These are phyloP conservation scores for Heteromormyrus szaboi DNA, from an alignment of 2,797 vertebrate genomes.

Conservation along the genomic window DNA sequence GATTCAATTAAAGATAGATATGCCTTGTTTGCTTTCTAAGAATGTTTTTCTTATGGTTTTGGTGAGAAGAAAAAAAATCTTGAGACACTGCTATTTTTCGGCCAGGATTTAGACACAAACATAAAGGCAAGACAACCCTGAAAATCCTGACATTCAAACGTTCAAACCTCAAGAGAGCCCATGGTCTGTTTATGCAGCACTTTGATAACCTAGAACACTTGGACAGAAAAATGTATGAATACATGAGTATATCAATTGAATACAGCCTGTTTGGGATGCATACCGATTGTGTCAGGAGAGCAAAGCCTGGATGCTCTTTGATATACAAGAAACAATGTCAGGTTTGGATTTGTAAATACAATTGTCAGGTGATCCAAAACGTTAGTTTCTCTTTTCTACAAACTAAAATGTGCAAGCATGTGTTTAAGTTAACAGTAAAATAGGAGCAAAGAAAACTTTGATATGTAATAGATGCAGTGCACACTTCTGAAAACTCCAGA, in stretches of 20 bases:
- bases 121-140: not conserved
- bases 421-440: not conserved
- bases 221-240: not conserved
- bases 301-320: not conserved
- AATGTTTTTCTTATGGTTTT: not conserved
- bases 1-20: not conserved
- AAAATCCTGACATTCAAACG: not conserved
- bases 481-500: not conserved
- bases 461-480: not conserved
- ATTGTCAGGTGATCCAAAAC: not conserved
- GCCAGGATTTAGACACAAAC: not conserved
- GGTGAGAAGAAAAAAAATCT: not conserved
- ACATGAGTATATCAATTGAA: conserved; percentile 5
- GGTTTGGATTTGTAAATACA: not conserved
- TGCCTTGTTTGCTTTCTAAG: not conserved
- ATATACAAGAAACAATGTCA: not conserved
- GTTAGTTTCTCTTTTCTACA: not conserved
- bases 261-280: not conserved
- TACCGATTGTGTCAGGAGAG: not conserved
- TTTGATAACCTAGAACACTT: not conserved
- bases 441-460: not conserved
- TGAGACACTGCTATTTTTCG: not conserved
- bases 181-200: not conserved
- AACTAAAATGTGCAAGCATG: not conserved
- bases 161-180: not conserved